Conservation (phyloP, 2,113 vertebrate species). For the Otis tarda region DNA sequence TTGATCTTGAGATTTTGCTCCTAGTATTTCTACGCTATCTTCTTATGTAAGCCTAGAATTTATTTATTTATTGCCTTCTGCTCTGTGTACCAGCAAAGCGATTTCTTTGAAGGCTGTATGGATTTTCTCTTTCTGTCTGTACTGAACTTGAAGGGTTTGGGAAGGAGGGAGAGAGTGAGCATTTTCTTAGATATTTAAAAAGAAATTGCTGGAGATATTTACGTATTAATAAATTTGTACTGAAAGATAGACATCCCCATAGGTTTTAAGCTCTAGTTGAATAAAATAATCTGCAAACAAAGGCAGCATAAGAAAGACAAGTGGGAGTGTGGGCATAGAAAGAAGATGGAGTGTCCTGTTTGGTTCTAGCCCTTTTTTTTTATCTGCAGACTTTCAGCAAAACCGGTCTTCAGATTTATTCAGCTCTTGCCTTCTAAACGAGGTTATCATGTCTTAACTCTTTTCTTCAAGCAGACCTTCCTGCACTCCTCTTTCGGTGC, state of each 20-base stretch:
- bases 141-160: background rate
- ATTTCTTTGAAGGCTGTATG: background rate
- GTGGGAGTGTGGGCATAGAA: background rate
- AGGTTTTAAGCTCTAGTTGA: background rate
- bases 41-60: background rate
- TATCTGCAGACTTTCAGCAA: background rate
- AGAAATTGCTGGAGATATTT: background rate
- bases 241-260: background rate
- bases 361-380: background rate
- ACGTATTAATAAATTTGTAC: background rate
- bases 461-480: background rate
- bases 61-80: background rate
- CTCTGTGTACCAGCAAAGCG: background rate
- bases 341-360: background rate
- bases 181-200: background rate
- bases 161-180: accelerated
- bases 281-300: background rate
- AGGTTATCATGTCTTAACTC: background rate
- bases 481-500: background rate
- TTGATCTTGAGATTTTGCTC: background rate
- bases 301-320: background rate
- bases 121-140: background rate
- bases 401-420: background rate
- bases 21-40: background rate
- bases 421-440: background rate